Conservation (phyloP, 2,113 vertebrate species). For the Gopherus evgoodei region DNA sequence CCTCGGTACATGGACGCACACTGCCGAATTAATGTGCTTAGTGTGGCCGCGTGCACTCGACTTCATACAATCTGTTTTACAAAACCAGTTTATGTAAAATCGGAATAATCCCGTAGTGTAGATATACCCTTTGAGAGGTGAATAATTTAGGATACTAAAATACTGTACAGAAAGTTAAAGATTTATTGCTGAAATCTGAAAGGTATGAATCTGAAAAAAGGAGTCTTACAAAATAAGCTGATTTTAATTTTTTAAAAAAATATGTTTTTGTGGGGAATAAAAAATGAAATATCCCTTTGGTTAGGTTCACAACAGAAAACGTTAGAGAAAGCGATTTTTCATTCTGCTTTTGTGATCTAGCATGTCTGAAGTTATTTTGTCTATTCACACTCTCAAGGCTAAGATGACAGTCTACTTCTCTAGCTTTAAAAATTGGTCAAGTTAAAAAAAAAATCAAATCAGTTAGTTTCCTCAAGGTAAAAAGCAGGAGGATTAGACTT, state of each 20-base stretch:
- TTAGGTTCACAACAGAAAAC: slow-evolving; percentile 41
- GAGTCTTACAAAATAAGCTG: slow-evolving; percentile 22
- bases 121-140: neutral
- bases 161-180: neutral
- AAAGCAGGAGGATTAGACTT: slow-evolving; percentile 58
- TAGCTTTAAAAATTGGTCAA: slow-evolving; percentile 63
- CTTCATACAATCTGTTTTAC: no score
- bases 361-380: slow-evolving; percentile 67
- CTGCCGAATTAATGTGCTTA: no score
- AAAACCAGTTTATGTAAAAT: no score
- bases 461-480: slow-evolving; percentile 56
- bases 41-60: no score
- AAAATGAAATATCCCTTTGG: slow-evolving; percentile 57
- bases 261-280: neutral
- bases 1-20: no score
- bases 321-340: slow-evolving; percentile 55
- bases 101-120: no score
- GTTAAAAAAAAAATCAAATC: neutral
- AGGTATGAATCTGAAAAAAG: slow-evolving; percentile 54
- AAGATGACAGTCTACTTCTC: slow-evolving; percentile 65
- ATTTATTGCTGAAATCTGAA: slow-evolving; percentile 19
- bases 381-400: slow-evolving; percentile 71
- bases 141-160: neutral
- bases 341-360: slow-evolving; percentile 70
- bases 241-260: slow-evolving; percentile 23